phyloP scores from a whole-genome alignment of 2,888 invertebrate genomes.

The Thereva nobilitata region DNA sequence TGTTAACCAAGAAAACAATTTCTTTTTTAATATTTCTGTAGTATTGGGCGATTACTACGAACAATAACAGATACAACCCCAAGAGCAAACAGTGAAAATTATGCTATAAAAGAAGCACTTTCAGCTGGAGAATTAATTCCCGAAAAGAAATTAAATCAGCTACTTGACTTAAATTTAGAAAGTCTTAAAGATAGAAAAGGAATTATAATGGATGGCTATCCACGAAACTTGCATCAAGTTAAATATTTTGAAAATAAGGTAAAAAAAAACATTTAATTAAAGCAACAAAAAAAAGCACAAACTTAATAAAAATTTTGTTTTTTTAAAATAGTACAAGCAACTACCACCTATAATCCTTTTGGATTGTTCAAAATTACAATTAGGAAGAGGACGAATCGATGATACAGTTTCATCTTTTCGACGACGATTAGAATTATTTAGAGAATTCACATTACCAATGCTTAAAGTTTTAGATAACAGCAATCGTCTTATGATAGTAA shows the following conservation, averaged over 20 bases:
- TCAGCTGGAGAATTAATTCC: constrained; percentile 81
- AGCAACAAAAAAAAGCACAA: constrained; percentile 1
- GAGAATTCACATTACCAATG: constrained; percentile 87
- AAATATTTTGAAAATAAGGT: constrained; percentile 89
- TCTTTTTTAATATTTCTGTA: constrained; percentile 48
- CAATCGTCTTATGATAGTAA: constrained; percentile 81
- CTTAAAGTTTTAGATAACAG: constrained; percentile 81
- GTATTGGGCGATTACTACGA: constrained; percentile 78
- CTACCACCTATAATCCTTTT: constrained; percentile 80
- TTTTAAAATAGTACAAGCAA: constrained; percentile 68
- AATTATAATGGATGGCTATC: constrained; percentile 92
- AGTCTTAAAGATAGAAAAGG: constrained; percentile 70
- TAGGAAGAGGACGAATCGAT: constrained; percentile 81
- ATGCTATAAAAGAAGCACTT: constrained; percentile 71
- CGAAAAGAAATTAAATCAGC: constrained; percentile 73
- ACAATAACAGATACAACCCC: constrained; percentile 72
- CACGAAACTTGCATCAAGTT: constrained; percentile 87
- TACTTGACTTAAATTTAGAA: constrained; percentile 71
- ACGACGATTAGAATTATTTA: constrained; percentile 80
- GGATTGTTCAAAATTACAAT: constrained; percentile 88
- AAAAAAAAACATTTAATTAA: constrained; percentile 40
- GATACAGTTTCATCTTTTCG: constrained; percentile 86
- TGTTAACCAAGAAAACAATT: no score
- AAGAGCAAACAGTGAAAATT: constrained; percentile 64
- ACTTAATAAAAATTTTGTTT: constrained; percentile 19